Base-by-base conservation (phyloP, 2,888 invertebrate species). In the Philopedon plagiatum region DNA sequence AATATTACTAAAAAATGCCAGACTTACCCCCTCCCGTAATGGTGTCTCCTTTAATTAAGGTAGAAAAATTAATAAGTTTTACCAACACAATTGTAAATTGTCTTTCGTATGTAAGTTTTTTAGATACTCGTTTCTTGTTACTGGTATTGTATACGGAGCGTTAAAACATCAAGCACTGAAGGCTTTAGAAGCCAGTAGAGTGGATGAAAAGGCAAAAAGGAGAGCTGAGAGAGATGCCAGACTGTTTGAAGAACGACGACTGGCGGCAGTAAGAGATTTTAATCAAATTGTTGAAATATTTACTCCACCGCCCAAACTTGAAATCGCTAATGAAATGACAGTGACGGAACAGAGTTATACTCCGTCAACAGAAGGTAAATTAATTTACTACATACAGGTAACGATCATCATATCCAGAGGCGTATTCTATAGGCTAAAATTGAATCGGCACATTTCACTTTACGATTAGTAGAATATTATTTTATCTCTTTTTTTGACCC, bases 211-310 rank as follows among this genome's bases (percentile, higher is more conserved):
- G 29, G 71, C 46, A 13, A 26, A 19, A 39, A 67, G 18, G 34
- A 51, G 41, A 29, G 49, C 37, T 1, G 64, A 60, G 19, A 63
- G 68, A 68, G 44, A 46, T 5, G 44, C 37, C 2, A 32, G 18
- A 39, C 32, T 74, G 3, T 54, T n/a, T 11, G 71, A 74, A 26
- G 71, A 74, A 46, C 63, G 64, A 19, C 63, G 44, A 11, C 7
- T 61, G 5, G 66, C 74, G 11, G 71, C 74, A 21, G 64, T 63
- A 64, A 44, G 60, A 46, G 71, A 71, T 65, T 71, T 74, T 44
- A 34, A 71, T 21, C 71, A 74, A 19, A 71, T 74, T 57, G 41
- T 68, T 18, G 67, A 66, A 4, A 62, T 71, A n/a, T 74, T 74
- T 62, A 60, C 11, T 4, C 70, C 71, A 26, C 61, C 69, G 2